Evolutionary conservation across 1,140 invertebrate genomes (phyloP), one percentile per base, ranked within the genome.

Genomic region (Paracyclopina nana): DNA sequence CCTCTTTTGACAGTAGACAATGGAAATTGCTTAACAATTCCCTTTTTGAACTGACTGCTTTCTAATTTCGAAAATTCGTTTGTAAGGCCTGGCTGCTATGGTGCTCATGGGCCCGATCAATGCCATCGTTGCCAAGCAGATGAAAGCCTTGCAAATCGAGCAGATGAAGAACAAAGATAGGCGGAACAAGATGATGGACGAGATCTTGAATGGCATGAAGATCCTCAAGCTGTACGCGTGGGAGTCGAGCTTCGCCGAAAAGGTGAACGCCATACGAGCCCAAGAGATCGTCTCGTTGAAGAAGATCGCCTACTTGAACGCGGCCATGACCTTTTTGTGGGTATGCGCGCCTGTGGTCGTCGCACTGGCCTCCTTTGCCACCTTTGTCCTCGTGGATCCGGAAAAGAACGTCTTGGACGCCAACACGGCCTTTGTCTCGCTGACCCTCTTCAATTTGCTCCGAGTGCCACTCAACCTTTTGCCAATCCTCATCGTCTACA

Each of bases 61-160:
- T n/a, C n/a, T n/a, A n/a, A n/a, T n/a, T n/a, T n/a, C n/a, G n/a
- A n/a, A n/a, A n/a, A n/a, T n/a, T n/a, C n/a, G n/a, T 38, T 38
- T 9, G 3, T 4, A 3, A 29, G 87, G 86, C 25, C 44, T 69
- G 6, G 54, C 55, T 6, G 58, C 70, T 14, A 63, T 70, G 61
- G 43, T 59, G 14, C 26, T 62, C 6, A 30, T 63, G 25, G 46
- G 63, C 6, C 55, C 55, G 2, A 26, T 58, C n/a, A 58, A 55
- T 22, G 81, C 78, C 5, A 67, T 80, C 40, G 79, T 94, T 53
- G 85, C 84, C 1, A 81, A 78, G 61, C 78, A 79, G 62, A 34
- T 44, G 42, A 44, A 53, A 16, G 75, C 43, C 29, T 28, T 44
- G 49, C 14, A 26, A n/a, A 44, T 14, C 16, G 55, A 54, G 11